phyloP scores from a whole-genome alignment of 2,113 vertebrate species.

The Misgurnus mizolepis region DNA sequence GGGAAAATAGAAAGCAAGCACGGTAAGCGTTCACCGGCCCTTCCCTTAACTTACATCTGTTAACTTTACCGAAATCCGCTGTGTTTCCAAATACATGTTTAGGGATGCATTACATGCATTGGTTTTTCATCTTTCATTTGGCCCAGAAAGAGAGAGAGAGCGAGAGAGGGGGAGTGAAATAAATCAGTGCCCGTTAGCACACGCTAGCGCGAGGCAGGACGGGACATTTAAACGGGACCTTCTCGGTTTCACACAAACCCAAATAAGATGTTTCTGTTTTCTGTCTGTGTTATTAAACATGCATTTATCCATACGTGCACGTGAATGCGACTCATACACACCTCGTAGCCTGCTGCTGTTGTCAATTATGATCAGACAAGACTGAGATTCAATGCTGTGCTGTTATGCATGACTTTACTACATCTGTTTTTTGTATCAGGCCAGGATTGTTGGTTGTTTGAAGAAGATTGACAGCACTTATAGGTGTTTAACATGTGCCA shows the following conservation, averaged over 20 bases:
- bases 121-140: not conserved
- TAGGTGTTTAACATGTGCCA: not conserved
- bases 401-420: not conserved
- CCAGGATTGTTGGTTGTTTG: not conserved
- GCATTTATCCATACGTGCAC: not conserved
- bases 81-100: not conserved
- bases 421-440: not conserved
- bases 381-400: not conserved
- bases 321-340: not conserved
- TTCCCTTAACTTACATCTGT: not conserved
- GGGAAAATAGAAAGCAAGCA: conserved; percentile 53
- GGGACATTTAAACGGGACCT: conserved; percentile 9
- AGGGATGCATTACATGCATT: not conserved
- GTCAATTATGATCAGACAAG: conserved; percentile 32
- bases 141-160: not conserved
- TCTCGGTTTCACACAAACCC: not conserved
- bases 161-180: not conserved
- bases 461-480: not conserved
- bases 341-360: conserved; percentile 39
- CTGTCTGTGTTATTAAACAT: not conserved
- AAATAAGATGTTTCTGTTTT: no score
- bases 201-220: conserved; percentile 4
- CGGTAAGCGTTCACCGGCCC: conserved; percentile 42
- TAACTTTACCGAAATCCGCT: not conserved
- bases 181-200: conserved; percentile 13